Percentiles rank a stretch among this genome's conserved stretches.
Conservation (phyloP, 1,140 invertebrate species). For the Drosophila insularis region DNA sequence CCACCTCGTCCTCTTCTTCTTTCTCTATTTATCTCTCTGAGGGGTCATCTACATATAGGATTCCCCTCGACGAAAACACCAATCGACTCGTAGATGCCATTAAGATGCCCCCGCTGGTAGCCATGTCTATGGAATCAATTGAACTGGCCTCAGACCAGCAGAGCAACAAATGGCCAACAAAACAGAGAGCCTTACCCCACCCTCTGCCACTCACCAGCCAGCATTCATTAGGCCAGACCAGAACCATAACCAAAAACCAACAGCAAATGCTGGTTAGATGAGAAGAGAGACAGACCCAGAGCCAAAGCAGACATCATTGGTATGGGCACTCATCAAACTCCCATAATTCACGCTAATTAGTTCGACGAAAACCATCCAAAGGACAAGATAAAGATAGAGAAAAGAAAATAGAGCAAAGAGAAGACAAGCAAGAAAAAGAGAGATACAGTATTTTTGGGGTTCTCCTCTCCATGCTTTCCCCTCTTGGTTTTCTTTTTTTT, state of each 20-base stretch:
- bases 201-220: neutral
- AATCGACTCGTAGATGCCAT: slow-evolving; percentile 14
- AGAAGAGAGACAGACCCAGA: neutral
- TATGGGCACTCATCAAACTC: slow-evolving; percentile 51
- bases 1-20: too few relatives aligned
- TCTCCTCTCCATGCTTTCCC: neutral
- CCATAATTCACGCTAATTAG: slow-evolving; percentile 71
- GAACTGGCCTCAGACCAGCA: slow-evolving; percentile 5
- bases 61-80: neutral
- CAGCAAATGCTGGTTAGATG: neutral
- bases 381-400: neutral
- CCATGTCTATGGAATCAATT: slow-evolving; percentile 6
- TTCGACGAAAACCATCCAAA: slow-evolving; percentile 35
- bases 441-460: neutral
- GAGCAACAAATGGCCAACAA: slow-evolving; percentile 56
- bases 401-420: neutral
- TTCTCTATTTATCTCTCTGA: too few relatives aligned
- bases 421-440: neutral
- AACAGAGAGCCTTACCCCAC: slow-evolving; percentile 21
- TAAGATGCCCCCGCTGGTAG: slow-evolving; percentile 14
- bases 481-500: neutral
- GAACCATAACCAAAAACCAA: neutral
- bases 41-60: slow-evolving; percentile 4
- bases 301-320: neutral
- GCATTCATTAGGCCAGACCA: slow-evolving; percentile 42